A percentile compares a stretch with the other conserved stretches of the same genome.
phyloP scores from a whole-genome alignment of 2,113 vertebrate genomes.

The Chionis minor region DNA sequence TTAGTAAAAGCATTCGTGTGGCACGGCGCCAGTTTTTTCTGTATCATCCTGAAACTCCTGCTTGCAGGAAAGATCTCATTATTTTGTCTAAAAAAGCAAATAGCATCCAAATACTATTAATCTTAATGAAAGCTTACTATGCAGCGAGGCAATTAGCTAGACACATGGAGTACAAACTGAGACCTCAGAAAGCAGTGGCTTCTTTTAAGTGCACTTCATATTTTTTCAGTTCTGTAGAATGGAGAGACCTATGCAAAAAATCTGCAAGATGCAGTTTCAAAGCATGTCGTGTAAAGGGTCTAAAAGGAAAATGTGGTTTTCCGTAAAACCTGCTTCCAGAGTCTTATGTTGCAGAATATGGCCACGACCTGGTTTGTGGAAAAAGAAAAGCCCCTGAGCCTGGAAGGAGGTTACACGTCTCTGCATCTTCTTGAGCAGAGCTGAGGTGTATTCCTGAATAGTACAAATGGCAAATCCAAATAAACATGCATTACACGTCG shows the following conservation, averaged over 20 bases:
- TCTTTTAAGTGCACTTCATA: not conserved
- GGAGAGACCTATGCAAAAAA: not conserved
- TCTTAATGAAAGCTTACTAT: not conserved
- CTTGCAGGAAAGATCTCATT: constrained; percentile 45
- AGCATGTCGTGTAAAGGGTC: not conserved
- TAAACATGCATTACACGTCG: rapidly evolving
- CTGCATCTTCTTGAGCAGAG: rapidly evolving
- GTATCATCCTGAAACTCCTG: constrained; percentile 26
- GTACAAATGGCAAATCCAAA: no score
- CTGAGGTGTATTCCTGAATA: not conserved
- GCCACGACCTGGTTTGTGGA: not conserved
- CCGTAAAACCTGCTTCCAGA: not conserved
- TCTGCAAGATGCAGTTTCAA: not conserved
- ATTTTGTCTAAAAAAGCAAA: constrained; percentile 64
- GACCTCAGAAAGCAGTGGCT: not conserved
- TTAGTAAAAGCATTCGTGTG: not conserved
- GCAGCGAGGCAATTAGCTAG: not conserved
- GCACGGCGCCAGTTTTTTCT: constrained; percentile 9
- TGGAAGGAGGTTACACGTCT: rapidly evolving
- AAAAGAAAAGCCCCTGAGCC: not conserved
- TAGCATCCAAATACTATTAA: constrained; percentile 34
- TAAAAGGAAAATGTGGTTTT: not conserved
- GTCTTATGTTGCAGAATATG: not conserved
- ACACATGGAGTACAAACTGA: not conserved
- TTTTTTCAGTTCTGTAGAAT: not conserved